Evolutionary conservation across 2,797 vertebrate genomes (phyloP), one percentile per base, ranked within the genome.

Genomic region (Amblyraja radiata): DNA sequence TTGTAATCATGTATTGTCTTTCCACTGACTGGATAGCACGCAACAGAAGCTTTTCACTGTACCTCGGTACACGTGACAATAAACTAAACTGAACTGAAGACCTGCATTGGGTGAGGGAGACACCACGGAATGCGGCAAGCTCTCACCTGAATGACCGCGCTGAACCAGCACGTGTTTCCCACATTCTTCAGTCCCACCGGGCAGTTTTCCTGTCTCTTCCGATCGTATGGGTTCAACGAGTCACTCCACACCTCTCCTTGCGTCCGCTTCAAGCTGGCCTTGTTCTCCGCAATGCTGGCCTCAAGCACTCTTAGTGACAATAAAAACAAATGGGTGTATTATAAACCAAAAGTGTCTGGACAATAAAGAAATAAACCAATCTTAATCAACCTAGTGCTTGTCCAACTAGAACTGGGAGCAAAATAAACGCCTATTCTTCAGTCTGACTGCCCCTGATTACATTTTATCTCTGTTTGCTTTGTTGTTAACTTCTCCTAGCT

Each of bases 161-260:
- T 99, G 96, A 99, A 99, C 99, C 99, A 99, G 96, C 99, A 99
- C 0, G 99, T 99, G 95, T 99, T 99, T 94, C 99, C 99, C 93
- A 99, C 99, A 93, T 99, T 99, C 96, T 99, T 99, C 94, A 99
- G 96, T 5, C 99, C 99, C 54, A 99, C 98, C 0, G 98, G 98
- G 94, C 97, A 98, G 96, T 95, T 98, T 94, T 98, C 98, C 95
- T 97, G 97, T 93, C 99, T 97, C 96, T 99, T 99, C 93, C 98
- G 97, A 95, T 99, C 98, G 0, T 99, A 97, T 1, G 99, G 99
- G 95, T 99, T 99, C 95, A 97, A 98, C 93, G 98, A 99, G 94
- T 99, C 99, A 93, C 97, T 98, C 99, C 99, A 99, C 71, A 99
- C 98, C 95, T 99, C 98, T 0, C 98, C 97, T 95, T 98, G 98